phyloP scores from a whole-genome alignment of 1,140 invertebrate species.

The Nilaparvata lugens region DNA sequence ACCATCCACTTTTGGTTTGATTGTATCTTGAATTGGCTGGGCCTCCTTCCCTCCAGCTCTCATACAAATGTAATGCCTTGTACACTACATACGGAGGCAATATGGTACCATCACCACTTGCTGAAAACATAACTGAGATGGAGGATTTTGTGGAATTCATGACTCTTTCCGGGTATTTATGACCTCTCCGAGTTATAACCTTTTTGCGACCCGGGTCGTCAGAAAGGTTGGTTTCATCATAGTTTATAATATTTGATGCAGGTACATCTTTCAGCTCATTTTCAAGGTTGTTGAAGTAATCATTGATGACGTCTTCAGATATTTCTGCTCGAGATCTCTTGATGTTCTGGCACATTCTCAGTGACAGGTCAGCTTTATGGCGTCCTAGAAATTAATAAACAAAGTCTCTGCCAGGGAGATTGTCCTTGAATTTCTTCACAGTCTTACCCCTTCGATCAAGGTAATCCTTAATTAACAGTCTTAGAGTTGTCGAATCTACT shows the following conservation, averaged over 20 bases:
- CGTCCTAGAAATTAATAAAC: not conserved
- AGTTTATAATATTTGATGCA: constrained; percentile 34
- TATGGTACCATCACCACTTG: constrained; percentile 15
- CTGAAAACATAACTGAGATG: constrained; percentile 21
- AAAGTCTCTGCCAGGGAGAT: constrained; percentile 28
- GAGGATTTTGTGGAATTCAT: constrained; percentile 17
- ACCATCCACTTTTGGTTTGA: constrained; percentile 17
- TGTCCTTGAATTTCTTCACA: constrained; percentile 26
- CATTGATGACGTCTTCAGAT: constrained; percentile 11
- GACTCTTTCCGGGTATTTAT: constrained; percentile 19
- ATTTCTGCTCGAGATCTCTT: constrained; percentile 3
- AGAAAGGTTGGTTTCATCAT: constrained; percentile 37
- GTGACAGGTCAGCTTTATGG: not conserved
- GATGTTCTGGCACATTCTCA: not conserved
- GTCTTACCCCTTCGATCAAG: not conserved
- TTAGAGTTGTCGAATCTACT: constrained; percentile 4
- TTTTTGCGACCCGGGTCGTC: constrained; percentile 32
- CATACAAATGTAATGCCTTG: constrained; percentile 32
- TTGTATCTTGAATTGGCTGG: constrained; percentile 26
- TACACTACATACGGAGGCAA: constrained; percentile 34
- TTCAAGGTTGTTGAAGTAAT: no score
- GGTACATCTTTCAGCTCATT: constrained; percentile 4
- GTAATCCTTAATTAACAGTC: constrained; percentile 1
- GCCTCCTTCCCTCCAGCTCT: constrained; percentile 32
- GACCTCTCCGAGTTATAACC: constrained; percentile 16